Percentiles rank a stretch among this genome's conserved stretches.
phyloP scores from a whole-genome alignment of 2,888 invertebrate genomes.

The Phlogophora meticulosa region DNA sequence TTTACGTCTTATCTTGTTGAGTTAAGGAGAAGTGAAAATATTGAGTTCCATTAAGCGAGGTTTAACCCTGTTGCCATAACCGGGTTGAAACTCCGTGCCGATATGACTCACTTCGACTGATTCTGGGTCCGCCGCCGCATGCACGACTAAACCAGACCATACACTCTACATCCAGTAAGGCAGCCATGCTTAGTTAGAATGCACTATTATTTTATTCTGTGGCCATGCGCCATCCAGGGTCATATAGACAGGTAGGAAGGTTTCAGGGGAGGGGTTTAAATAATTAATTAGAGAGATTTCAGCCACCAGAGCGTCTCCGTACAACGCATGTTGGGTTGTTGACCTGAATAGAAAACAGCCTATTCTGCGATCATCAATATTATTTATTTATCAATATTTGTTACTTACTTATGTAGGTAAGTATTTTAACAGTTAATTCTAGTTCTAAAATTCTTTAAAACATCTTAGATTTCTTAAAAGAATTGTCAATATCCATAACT shows the following conservation, averaged over 20 bases:
- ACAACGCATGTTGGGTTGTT: background rate
- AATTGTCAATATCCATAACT: constrained; percentile 12
- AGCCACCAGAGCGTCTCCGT: background rate
- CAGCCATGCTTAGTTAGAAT: too few species aligned
- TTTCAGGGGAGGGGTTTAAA: background rate
- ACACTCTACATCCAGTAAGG: background rate
- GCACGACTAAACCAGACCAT: background rate
- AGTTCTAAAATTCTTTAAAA: too few species aligned
- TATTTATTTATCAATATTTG: background rate
- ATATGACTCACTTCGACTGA: constrained; percentile 16
- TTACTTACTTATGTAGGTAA: too few species aligned
- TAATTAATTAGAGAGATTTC: background rate
- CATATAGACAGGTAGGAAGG: background rate
- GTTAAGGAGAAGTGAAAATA: too few species aligned
- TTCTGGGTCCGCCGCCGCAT: background rate
- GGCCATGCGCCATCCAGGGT: background rate
- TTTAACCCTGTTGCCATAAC: constrained; percentile 12
- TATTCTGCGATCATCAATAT: background rate
- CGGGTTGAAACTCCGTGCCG: background rate
- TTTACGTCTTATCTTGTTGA: too few species aligned
- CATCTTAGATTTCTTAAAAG: too few species aligned
- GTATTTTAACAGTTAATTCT: background rate
- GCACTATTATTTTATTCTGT: too few species aligned
- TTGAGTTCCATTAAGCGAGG: constrained; percentile 5
- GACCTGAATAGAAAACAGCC: background rate